phyloP scores from a whole-genome alignment of 1,140 invertebrate species.

The Periplaneta americana region DNA sequence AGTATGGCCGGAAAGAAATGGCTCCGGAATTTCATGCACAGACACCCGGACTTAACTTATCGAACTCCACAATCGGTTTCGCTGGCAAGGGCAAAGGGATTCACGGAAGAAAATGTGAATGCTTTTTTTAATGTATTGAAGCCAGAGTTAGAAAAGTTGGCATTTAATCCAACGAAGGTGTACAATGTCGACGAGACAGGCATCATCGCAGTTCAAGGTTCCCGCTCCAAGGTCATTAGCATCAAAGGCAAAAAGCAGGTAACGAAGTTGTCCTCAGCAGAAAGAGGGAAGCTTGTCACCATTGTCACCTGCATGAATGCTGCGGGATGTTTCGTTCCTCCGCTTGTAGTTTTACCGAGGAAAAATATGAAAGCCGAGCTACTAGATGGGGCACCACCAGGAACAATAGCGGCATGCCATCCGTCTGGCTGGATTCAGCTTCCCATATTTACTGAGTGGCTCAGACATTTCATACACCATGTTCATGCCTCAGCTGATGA shows the following conservation, averaged over 20 bases:
- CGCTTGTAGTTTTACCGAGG: conserved; percentile 32
- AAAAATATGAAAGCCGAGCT: conserved; percentile 23
- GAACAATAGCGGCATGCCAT: conserved; percentile 26
- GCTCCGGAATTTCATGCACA: conserved; percentile 33
- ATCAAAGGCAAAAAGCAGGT: conserved; percentile 30
- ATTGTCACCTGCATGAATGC: conserved; percentile 32
- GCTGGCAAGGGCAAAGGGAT: conserved; percentile 39
- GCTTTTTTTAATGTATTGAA: conserved; percentile 24
- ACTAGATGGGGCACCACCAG: conserved; percentile 23
- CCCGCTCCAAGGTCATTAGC: conserved; percentile 28
- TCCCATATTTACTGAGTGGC: conserved; percentile 28
- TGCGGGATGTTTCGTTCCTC: conserved; percentile 28
- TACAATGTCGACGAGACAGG: conserved; percentile 34
- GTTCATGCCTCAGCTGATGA: conserved; percentile 11
- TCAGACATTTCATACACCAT: conserved; percentile 20
- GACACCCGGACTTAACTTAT: conserved; percentile 33
- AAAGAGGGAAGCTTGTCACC: conserved; percentile 32
- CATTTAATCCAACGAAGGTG: conserved; percentile 10
- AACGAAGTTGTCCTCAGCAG: conserved; percentile 26
- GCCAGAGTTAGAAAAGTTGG: conserved; percentile 12
- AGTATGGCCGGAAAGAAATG: conserved; percentile 36
- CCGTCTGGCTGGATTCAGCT: conserved; percentile 31
- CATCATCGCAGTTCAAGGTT: conserved; percentile 29
- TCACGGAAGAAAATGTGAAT: too few species aligned
- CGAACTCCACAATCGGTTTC: conserved; percentile 35